Conservation (phyloP, 2,113 vertebrate species). For the Gulo gulo region DNA sequence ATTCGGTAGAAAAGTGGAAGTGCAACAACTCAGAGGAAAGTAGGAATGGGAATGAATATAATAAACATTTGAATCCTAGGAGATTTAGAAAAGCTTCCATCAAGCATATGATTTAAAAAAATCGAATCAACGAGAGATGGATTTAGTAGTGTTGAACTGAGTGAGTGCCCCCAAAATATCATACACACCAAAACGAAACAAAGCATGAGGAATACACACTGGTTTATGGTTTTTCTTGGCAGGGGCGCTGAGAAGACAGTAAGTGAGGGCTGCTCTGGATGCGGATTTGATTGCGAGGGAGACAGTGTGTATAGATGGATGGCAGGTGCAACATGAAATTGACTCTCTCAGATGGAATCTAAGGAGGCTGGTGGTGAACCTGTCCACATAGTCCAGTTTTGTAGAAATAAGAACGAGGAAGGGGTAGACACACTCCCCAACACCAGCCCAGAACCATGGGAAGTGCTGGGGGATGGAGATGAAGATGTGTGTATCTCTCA, state of each 20-base stretch:
- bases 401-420: neutral
- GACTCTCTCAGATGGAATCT: neutral
- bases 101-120: neutral
- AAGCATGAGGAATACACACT: neutral
- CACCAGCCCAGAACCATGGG: neutral
- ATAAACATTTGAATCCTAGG: neutral
- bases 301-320: neutral
- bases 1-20: neutral
- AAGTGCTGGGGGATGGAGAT: too few relatives aligned
- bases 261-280: neutral
- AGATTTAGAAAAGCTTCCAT: neutral
- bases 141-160: neutral
- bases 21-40: neutral
- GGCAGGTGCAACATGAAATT: neutral
- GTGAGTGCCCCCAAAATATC: neutral
- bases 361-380: neutral
- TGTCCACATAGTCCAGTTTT: neutral
- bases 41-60: neutral
- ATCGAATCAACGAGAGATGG: neutral
- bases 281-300: neutral
- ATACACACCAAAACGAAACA: neutral
- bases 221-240: neutral
- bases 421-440: neutral
- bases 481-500: neutral
- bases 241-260: neutral